Evolutionary conservation across 2,113 vertebrate genomes (phyloP), one percentile per base, ranked within the genome.

Genomic region (Paradisaea rubra): DNA sequence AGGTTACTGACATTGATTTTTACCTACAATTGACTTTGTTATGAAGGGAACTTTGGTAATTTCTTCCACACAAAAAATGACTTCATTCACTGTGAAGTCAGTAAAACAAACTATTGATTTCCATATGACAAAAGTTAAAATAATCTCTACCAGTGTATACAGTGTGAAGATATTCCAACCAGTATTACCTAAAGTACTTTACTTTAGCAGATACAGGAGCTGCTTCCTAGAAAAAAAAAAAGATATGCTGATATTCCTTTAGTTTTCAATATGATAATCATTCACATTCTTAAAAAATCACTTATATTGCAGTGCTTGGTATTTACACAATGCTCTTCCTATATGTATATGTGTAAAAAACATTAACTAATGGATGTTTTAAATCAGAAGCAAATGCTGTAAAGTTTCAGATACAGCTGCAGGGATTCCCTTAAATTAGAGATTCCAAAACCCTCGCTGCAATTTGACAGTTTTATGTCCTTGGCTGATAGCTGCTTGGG

Each of bases 371-470:
- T 41, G n/a, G 49, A 17, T 70, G 68, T 68, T 93, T 93, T 78
- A 89, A 93, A 80, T 64, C n/a, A 56, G 44, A 65, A 86, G 47
- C 20, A 68, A 93, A 81, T 24, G 6, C 50, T 91, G 35, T 64
- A 25, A 86, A 33, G 18, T 89, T 84, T 77, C 76, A 86, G 19
- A 69, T 71, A 23, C 2, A 15, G 81, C 92, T 95, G 37, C 84
- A 84, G 93, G 76, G 63, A 91, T 90, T 93, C 86, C 59, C 91
- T 81, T 86, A 86, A 85, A 68, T 72, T 68, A 50, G 68, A 91
- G 69, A 80, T 77, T 73, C 61, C 33, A 44, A 88, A 96, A 70
- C 24, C n/a, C n/a, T 57, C 8, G 7, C 22, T 78, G 79, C 81
- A 89, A 30, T 89, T 47, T 76, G 83, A 37, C 64, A 78, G 30